Conservation (phyloP, 2,113 vertebrate genomes). For the Pyxicephalus adspersus region DNA sequence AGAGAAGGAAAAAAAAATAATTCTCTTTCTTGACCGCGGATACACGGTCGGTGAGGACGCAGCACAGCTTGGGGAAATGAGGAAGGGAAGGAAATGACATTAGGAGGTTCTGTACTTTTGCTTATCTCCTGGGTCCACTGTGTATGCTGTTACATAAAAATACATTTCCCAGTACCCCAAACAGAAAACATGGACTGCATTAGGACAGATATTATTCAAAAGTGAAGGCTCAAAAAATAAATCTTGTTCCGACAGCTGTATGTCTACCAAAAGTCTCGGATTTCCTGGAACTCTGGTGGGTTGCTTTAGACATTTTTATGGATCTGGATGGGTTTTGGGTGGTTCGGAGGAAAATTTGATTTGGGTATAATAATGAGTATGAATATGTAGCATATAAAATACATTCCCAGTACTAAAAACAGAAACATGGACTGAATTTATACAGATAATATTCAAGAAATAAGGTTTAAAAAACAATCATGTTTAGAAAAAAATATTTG, state of each 20-base stretch:
- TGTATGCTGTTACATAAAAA: neutral
- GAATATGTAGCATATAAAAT: too few relatives aligned
- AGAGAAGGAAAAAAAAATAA: conserved; percentile 1
- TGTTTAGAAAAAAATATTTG: too few relatives aligned
- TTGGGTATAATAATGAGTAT: too few relatives aligned
- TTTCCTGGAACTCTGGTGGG: too few relatives aligned
- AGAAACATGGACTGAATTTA: too few relatives aligned
- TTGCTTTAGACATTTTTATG: too few relatives aligned
- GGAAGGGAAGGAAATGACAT: conserved; percentile 12
- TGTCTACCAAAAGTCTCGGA: too few relatives aligned
- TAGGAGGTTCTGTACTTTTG: conserved; percentile 1
- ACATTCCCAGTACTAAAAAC: too few relatives aligned
- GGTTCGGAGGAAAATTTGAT: too few relatives aligned
- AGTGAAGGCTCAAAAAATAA: neutral
- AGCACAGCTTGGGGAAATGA: neutral
- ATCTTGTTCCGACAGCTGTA: neutral
- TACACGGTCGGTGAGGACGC: neutral
- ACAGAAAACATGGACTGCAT: neutral
- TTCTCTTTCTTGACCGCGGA: neutral
- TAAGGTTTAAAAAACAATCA: too few relatives aligned
- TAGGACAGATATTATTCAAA: neutral
- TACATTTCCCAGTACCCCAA: neutral
- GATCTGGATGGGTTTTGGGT: too few relatives aligned
- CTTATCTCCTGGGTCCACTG: neutral
- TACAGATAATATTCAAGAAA: too few relatives aligned